These are phyloP conservation scores for Daboia siamensis DNA, from an alignment of 2,113 vertebrate genomes.

Conservation along the genomic window DNA sequence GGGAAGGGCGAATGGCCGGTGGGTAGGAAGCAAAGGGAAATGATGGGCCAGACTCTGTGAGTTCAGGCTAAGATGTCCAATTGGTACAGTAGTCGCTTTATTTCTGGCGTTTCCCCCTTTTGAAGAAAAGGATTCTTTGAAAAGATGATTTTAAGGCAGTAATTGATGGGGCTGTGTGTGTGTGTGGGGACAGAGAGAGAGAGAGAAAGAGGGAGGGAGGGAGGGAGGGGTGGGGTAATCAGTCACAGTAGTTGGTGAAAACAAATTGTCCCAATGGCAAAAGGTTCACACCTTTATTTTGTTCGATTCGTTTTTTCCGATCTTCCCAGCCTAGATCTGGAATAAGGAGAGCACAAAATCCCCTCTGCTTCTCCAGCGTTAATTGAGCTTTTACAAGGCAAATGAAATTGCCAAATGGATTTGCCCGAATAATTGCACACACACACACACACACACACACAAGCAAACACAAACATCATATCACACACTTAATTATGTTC, in stretches of 20 bases:
- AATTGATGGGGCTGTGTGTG: background rate
- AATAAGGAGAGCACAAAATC: conserved; percentile 57
- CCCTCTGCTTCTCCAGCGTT: conserved; percentile 73
- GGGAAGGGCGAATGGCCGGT: background rate
- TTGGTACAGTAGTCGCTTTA: background rate
- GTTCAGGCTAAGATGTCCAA: background rate
- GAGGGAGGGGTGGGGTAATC: background rate
- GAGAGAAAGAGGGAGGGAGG: no score
- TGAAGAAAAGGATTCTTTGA: background rate
- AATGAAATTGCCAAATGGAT: conserved; percentile 80
- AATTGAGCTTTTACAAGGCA: conserved; percentile 80
- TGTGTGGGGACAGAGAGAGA: no score
- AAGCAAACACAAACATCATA: no score
- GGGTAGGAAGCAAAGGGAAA: no score
- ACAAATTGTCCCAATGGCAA: conserved; percentile 75
- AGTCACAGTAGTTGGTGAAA: conserved; percentile 45
- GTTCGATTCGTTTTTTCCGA: background rate
- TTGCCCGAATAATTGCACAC: conserved; percentile 60
- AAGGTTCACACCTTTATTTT: conserved; percentile 63
- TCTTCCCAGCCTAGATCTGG: conserved; percentile 62
- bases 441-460: no score
- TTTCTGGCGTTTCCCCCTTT: background rate
- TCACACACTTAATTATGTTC: background rate
- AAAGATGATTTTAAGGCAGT: background rate
- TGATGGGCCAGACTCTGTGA: no score